Base-by-base conservation (phyloP, 2,113 vertebrate species). In the Hirundichthys speculiger region DNA sequence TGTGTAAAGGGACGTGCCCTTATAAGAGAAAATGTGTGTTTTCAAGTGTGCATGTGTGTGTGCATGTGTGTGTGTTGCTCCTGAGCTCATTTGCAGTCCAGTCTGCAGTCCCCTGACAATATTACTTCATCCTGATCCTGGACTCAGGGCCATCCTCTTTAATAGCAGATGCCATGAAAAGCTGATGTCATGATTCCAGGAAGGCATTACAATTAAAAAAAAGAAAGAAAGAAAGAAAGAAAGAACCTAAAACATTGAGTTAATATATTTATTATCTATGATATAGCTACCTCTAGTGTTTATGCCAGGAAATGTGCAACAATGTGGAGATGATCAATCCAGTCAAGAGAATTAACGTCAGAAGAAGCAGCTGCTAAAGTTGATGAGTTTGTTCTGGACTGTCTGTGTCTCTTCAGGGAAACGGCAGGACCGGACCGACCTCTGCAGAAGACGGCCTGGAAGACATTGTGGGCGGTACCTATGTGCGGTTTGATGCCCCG, bases 401-500 rank as follows among this genome's bases (percentile, higher is more conserved):
- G 51, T 53, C 4, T 54, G 21, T 60, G 10, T 76, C 51, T 56
- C 40, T 52, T 38, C 50, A 97, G 96, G 95, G 96, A 41, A 94
- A 93, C 8, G 91, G 74, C 5, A 87, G 73, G 0, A 57, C 42
- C 5, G 88, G 67, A 1, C 87, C 91, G 3, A 81, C 92, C 0
- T 72, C 38, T 2, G 86, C 92, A 77, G 95, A 95, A 64, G 93
- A 92, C 0, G 83, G 80, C 2, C 74, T 83, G 0, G 94, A 96
- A 5, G 88, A 94, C 18, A 75, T 93, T 64, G 76, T 86, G 0
- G 86, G 93, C 1, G 86, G 93, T 0, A 92, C 93, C 46, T 99
- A 99, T 18, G 86, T 96, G 56, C 91, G 96, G 40, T 99, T 98
- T 0, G 97, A 97, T 0, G 91, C 95, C 41, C 95, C 96, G 0